A percentile compares a stretch with the other conserved stretches of the same genome.
These are phyloP conservation scores for Alcedo atthis DNA, from an alignment of 2,797 vertebrate genomes.

Conservation along the genomic window DNA sequence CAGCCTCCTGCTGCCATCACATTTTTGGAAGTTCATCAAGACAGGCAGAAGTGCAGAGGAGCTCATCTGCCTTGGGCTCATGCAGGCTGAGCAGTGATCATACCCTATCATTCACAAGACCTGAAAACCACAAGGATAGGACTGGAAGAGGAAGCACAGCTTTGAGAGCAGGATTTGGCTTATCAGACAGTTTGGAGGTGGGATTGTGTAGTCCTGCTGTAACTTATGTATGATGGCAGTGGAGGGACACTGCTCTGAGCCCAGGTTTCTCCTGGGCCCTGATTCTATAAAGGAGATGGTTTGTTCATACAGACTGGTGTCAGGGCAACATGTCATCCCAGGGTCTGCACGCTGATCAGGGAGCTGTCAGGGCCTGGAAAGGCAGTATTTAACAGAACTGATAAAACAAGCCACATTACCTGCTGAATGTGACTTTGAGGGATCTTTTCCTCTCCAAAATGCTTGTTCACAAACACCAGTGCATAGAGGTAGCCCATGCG, in stretches of 20 bases:
- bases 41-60: background rate
- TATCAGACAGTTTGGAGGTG: background rate
- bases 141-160: background rate
- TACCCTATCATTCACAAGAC: background rate
- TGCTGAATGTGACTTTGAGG: slow-evolving; percentile 90
- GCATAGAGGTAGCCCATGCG: slow-evolving; percentile 91
- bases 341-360: background rate
- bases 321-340: background rate
- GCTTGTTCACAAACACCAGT: slow-evolving; percentile 92
- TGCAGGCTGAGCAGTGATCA: background rate
- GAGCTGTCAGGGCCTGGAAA: too few species aligned
- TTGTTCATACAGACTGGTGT: background rate
- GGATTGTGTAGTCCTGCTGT: background rate
- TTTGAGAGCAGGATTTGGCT: background rate
- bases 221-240: background rate
- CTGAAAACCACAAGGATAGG: background rate
- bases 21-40: background rate
- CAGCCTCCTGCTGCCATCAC: background rate
- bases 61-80: background rate
- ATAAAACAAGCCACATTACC: slow-evolving; percentile 73
- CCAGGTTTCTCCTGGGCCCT: background rate
- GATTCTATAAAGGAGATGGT: background rate
- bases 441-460: slow-evolving; percentile 89
- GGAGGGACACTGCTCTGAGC: background rate
- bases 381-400: too few species aligned